Percentiles rank a stretch among this genome's conserved stretches.
Evolutionary conservation across 2,797 vertebrate genomes (phyloP).

Genomic region (Iguana delicatissima): DNA sequence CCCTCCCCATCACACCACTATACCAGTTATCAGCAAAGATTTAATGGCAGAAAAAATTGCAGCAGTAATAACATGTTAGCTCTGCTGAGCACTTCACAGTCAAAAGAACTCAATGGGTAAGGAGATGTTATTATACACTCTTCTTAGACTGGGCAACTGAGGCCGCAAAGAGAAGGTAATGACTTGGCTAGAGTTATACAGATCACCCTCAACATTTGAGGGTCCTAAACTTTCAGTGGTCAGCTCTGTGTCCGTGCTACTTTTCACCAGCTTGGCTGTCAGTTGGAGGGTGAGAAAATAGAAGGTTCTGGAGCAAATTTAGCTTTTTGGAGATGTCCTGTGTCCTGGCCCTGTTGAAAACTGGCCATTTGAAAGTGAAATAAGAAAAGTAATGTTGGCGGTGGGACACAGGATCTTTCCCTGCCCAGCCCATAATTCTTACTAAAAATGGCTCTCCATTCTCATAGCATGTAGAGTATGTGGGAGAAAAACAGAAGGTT

Average conservation of each 20-base stretch:
- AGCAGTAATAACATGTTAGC: constrained; percentile 26
- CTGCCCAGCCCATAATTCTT: neutral
- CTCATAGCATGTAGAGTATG: neutral
- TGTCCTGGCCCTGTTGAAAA: neutral
- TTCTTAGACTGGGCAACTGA: constrained; percentile 40
- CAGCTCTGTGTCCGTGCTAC: neutral
- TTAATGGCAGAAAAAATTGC: constrained; percentile 49
- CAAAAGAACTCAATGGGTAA: neutral
- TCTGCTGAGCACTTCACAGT: neutral
- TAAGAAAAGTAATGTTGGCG: neutral
- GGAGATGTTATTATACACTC: constrained; percentile 52
- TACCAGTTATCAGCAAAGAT: constrained; percentile 47
- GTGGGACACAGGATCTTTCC: neutral
- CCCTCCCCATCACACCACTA: neutral
- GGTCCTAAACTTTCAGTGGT: neutral
- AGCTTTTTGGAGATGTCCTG: neutral
- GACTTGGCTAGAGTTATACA: fast-evolving
- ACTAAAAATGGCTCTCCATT: neutral
- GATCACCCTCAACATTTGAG: neutral
- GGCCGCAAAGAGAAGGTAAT: neutral
- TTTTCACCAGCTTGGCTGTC: neutral
- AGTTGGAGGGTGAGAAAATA: neutral
- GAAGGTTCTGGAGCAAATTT: neutral
- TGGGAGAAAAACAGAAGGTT: too few species aligned
- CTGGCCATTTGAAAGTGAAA: neutral